Base-by-base conservation (phyloP, 2,888 invertebrate species). In the Drosophila koepferae region DNA sequence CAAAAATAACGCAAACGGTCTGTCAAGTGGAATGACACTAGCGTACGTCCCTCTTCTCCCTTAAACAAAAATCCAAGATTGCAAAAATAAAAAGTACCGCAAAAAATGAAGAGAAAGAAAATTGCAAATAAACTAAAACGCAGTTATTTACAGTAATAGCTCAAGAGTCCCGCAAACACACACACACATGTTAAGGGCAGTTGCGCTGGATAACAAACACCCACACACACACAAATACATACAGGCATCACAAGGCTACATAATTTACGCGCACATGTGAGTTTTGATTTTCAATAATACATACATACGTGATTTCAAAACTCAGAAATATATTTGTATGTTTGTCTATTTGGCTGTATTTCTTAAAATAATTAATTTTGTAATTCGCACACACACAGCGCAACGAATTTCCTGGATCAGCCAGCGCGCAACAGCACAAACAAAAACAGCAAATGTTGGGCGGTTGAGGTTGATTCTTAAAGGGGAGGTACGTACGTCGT, bases 221-320 rank as follows among this genome's bases (percentile, higher is more conserved):
- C 59, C 59, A 65, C 70, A 67, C 59, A 44, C 20, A 31, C 9
- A 28, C n/a, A 31, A n/a, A n/a, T 5, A 20, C 43, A 64, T 43
- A 62, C 49, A 49, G 58, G 49, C 59, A 75, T 18, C 51, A 51
- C 77, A 73, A 69, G 65, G 73, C 64, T 66, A 54, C 14, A 49
- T 43, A 70, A 65, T 68, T 76, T 76, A 44, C 56, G 69, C 73
- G 69, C 73, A 79, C 81, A 80, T 80, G 76, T 77, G 60, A 71
- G 63, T 44, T 73, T 49, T 54, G 54, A 41, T 10, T 48, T 63
- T 64, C 43, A 61, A 64, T 20, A 60, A 77, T 53, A 43, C 36
- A 38, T 38, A 38, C 9, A 9, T 10, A 10, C 12, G 51, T 44
- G 28, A 51, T 62, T 55, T 79, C 46, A 12, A 41, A 31, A 60